Evolutionary conservation across 37 sponge, comb jelly and placozoan genomes (phyloP), one percentile per base, ranked within the genome.

Genomic region (Beroe forskalii): DNA sequence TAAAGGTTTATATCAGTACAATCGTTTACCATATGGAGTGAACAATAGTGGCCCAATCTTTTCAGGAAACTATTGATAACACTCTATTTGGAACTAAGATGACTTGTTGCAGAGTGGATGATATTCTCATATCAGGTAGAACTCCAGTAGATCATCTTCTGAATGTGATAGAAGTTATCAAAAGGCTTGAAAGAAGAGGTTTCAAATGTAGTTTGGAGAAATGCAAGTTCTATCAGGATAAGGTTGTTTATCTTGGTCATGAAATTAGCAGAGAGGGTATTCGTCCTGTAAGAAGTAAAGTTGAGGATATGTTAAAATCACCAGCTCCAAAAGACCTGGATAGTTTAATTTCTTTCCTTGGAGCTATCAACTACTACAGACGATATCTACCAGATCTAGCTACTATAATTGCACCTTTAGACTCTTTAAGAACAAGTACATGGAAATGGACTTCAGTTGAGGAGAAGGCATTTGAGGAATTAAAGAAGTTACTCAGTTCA

Each of bases 1-100:
- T 32, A 61, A 72, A 48, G 94, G 94, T 0, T 36, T 91, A 9
- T 92, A 90, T 62, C 33, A 62, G 20, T 89, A 61, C 25, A 92
- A 67, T 0, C 38, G 92, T 14, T 36, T 91, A 0, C 92, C 92
- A 1, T 91, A 67, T 86, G 92, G 92, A 27, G 25, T 91, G 9
- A 38, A 32, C 75, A 72, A 37, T 30, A 37, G 40, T 20, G 75
- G 75, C 4, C 38, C 40, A 1, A 35, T 32, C 37, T 72, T 32
- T 4, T n/a, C 75, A 72, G 30, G 40, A 72, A 20, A 30, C 75
- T 17, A 72, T 72, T 19, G 75, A 72, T 36, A 19, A 72, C 6
- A 72, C 75, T 27, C 60, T 86, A 12, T 2, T 27, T 22, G 89
- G 27, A 4, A 25, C 42, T n/a, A 22, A 66, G 25, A 62, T 30